Evolutionary conservation across 2,888 invertebrate species (phyloP).

Genomic region (Chalcis sispes): DNA sequence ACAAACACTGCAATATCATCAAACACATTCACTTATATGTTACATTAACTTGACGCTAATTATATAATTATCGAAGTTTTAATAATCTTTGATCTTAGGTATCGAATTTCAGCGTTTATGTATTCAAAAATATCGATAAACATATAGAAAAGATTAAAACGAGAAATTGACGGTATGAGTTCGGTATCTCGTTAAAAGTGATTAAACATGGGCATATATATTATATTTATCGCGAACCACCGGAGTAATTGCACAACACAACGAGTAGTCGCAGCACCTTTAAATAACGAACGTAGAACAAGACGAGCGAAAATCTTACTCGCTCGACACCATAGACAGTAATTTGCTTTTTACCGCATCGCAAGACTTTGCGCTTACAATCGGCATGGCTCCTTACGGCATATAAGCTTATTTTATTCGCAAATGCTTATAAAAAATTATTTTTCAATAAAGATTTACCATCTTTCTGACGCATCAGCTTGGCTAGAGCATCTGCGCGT

Average conservation of each 20-base stretch:
- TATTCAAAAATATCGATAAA: background rate
- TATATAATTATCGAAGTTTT: too few species aligned
- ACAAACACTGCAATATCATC: too few species aligned
- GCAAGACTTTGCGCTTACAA: too few species aligned
- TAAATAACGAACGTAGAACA: conserved; percentile 34
- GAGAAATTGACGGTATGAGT: too few species aligned
- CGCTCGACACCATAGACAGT: background rate
- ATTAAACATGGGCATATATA: background rate
- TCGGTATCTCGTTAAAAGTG: background rate
- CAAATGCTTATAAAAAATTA: background rate
- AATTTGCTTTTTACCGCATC: conserved; percentile 17
- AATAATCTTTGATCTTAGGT: too few species aligned
- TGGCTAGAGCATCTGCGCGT: background rate
- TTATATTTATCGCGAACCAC: too few species aligned
- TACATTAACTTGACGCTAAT: too few species aligned
- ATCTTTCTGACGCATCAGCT: background rate
- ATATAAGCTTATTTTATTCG: too few species aligned
- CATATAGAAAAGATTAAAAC: background rate
- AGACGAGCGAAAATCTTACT: background rate
- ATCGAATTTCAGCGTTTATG: background rate
- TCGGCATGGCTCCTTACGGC: too few species aligned
- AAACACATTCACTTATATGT: too few species aligned
- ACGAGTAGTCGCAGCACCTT: background rate
- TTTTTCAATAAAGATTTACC: conserved; percentile 11
- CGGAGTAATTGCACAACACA: conserved; percentile 7